phyloP scores from a whole-genome alignment of 2,797 vertebrate genomes.

The Aulostomus chinensis region DNA sequence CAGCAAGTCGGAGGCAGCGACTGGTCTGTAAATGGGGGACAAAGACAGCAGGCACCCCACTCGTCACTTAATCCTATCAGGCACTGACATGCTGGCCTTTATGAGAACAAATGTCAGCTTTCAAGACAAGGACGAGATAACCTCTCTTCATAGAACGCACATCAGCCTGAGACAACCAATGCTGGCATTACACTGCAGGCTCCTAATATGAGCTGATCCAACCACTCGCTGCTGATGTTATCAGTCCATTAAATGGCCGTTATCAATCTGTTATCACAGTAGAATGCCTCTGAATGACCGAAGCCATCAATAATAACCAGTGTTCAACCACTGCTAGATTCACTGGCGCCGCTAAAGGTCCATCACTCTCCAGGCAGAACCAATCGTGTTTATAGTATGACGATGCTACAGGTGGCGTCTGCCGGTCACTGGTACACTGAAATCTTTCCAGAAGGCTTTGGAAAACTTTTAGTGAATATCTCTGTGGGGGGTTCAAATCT shows the following conservation, averaged over 20 bases:
- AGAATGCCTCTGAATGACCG: neutral
- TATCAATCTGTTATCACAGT: too few relatives aligned
- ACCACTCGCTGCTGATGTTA: neutral
- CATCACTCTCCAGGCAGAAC: too few relatives aligned
- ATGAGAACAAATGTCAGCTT: conserved; percentile 82
- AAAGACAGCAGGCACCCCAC: conserved; percentile 38
- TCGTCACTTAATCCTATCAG: conserved; percentile 78
- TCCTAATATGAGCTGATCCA: conserved; percentile 32
- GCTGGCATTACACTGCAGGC: conserved; percentile 37
- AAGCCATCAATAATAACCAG: too few relatives aligned
- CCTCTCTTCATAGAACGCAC: conserved; percentile 71
- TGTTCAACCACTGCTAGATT: too few relatives aligned
- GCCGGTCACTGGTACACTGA: too few relatives aligned
- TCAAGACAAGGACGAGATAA: conserved; percentile 77
- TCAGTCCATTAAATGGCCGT: too few relatives aligned
- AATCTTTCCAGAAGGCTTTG: too few relatives aligned
- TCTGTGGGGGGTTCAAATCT: too few relatives aligned
- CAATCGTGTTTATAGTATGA: too few relatives aligned
- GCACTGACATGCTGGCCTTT: conserved; percentile 72
- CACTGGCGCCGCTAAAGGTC: too few relatives aligned
- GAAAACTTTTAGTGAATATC: too few relatives aligned
- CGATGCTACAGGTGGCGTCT: too few relatives aligned
- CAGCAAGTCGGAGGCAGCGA: conserved; percentile 19
- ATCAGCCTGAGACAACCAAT: conserved; percentile 41
- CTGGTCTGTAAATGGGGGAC: conserved; percentile 41